Evolutionary conservation across 37 sponge, comb jelly and placozoan species (phyloP).

Genomic region (Spongia lamella): DNA sequence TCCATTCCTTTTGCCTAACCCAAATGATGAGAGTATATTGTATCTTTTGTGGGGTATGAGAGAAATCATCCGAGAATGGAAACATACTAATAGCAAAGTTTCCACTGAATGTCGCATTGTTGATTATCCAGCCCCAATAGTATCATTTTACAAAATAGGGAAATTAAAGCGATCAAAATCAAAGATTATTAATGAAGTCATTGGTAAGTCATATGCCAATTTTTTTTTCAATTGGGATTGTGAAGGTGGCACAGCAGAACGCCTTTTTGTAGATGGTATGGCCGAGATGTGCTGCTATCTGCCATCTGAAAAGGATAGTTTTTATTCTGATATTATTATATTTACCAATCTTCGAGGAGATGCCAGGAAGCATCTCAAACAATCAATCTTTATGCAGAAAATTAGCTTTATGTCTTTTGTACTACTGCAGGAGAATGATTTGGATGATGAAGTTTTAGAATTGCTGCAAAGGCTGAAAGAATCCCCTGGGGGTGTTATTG

Average conservation of each 20-base stretch:
- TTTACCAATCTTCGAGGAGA: slow-evolving; percentile 45
- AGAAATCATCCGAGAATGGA: slow-evolving; percentile 38
- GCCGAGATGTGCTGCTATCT: slow-evolving; percentile 38
- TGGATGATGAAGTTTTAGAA: slow-evolving; percentile 7
- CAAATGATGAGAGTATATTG: slow-evolving; percentile 1
- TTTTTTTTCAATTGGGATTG: slow-evolving; percentile 31
- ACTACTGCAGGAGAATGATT: not conserved
- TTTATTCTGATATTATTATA: slow-evolving; percentile 23
- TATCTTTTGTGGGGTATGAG: slow-evolving; percentile 23
- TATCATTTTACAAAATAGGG: slow-evolving; percentile 34
- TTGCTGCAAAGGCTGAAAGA: not conserved
- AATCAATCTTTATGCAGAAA: slow-evolving; percentile 11
- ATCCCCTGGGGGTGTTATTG: slow-evolving; percentile 7
- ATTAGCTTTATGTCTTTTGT: slow-evolving; percentile 24
- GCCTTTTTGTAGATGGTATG: slow-evolving; percentile 18
- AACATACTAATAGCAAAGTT: not conserved
- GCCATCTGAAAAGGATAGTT: not conserved
- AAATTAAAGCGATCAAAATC: slow-evolving; percentile 30
- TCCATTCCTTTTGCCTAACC: slow-evolving; percentile 34
- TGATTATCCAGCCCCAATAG: slow-evolving; percentile 18
- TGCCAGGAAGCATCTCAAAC: slow-evolving; percentile 13
- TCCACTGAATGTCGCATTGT: slow-evolving; percentile 17
- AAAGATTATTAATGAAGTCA: slow-evolving; percentile 26
- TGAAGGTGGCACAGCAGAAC: slow-evolving; percentile 15
- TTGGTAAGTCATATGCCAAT: slow-evolving; percentile 4